Conservation (phyloP, 2,888 invertebrate species). For the Apodemia duryi region DNA sequence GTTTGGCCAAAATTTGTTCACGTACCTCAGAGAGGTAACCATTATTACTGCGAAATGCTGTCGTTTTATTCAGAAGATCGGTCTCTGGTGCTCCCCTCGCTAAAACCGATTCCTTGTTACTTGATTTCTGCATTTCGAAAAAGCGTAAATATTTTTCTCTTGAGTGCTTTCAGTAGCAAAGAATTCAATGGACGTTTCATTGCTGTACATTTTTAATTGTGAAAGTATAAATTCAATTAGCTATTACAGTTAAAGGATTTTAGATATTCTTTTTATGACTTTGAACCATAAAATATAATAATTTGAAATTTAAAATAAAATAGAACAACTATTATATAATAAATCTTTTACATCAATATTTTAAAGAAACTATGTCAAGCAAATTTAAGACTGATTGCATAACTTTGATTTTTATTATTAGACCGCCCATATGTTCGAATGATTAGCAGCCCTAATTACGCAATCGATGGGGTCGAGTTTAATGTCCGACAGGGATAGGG, state of each 20-base stretch:
- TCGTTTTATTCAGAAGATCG: slow-evolving; percentile 67
- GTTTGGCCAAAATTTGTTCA: slow-evolving; percentile 47
- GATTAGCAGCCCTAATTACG: too few species aligned
- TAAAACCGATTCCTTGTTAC: slow-evolving; percentile 79
- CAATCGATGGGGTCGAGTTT: too few species aligned
- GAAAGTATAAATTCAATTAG: slow-evolving; percentile 29
- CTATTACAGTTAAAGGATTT: not conserved
- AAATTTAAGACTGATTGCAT: too few species aligned
- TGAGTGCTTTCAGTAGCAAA: slow-evolving; percentile 65
- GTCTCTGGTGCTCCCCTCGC: slow-evolving; percentile 63
- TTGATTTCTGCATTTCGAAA: slow-evolving; percentile 78
- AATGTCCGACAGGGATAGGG: too few species aligned
- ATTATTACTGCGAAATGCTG: slow-evolving; percentile 56
- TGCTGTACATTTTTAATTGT: slow-evolving; percentile 61
- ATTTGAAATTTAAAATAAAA: too few species aligned
- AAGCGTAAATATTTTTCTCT: slow-evolving; percentile 77
- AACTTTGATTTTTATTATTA: too few species aligned
- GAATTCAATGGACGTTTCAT: slow-evolving; percentile 61
- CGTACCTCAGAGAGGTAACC: slow-evolving; percentile 61
- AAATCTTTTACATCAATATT: too few species aligned
- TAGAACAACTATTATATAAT: too few species aligned
- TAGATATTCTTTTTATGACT: not conserved
- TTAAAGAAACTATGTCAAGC: too few species aligned
- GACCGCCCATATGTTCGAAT: too few species aligned
- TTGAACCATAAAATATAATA: too few species aligned